Evolutionary conservation across 2,797 vertebrate species (phyloP).

Genomic region (Sus cebifrons): DNA sequence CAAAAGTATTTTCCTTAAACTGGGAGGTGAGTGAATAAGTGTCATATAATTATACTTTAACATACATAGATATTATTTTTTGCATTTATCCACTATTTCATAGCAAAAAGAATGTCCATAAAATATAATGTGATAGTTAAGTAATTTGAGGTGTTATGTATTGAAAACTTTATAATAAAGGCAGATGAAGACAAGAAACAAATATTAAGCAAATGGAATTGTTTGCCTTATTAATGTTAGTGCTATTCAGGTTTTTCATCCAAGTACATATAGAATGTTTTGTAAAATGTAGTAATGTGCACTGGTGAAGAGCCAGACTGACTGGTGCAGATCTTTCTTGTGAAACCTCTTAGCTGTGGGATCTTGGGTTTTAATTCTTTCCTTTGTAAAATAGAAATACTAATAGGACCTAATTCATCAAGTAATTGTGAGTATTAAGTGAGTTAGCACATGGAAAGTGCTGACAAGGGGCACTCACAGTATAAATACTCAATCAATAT

Average conservation of each 20-base stretch:
- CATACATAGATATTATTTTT: neutral
- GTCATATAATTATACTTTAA: neutral
- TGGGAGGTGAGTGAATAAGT: neutral
- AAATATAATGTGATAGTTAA: neutral
- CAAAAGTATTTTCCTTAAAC: constrained; percentile 35
- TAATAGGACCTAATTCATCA: neutral
- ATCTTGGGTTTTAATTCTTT: neutral
- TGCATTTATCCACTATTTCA: constrained; percentile 26
- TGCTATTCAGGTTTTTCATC: neutral
- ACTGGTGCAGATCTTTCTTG: neutral
- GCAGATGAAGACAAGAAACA: neutral
- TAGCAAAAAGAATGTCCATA: constrained; percentile 44
- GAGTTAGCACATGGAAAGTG: neutral
- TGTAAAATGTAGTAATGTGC: neutral
- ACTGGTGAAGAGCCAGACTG: neutral
- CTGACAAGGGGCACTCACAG: neutral
- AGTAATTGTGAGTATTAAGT: neutral
- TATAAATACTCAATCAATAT: neutral
- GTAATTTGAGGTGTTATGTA: neutral
- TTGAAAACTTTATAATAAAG: constrained; percentile 53
- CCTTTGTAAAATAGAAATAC: neutral
- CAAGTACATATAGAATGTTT: neutral
- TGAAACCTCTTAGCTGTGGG: neutral
- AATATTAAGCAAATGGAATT: neutral
- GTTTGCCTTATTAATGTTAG: neutral